A percentile compares a stretch with the other conserved stretches of the same genome.
phyloP scores from a whole-genome alignment of 1,140 invertebrate species.

The Sycophaga agraensis region DNA sequence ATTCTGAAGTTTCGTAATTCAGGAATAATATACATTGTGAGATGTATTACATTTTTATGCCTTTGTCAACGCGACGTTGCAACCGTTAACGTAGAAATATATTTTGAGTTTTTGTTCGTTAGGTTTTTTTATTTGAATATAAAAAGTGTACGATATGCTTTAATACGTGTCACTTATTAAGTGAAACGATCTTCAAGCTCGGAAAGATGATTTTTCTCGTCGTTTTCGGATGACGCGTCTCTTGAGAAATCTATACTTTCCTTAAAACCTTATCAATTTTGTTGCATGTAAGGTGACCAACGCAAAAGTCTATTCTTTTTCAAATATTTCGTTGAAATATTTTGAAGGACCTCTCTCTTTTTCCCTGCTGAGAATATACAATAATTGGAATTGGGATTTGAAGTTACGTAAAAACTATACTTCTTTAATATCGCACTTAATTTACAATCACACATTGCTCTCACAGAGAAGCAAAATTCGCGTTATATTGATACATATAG shows the following conservation, averaged over 20 bases:
- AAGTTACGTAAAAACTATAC: not conserved
- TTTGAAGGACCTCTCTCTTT: not conserved
- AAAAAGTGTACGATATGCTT: constrained; percentile 46
- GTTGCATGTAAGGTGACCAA: no score
- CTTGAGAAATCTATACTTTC: no score
- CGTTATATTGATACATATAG: not conserved
- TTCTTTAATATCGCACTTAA: not conserved
- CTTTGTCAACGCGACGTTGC: constrained; percentile 13
- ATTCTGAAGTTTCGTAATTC: not conserved
- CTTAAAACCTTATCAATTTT: no score
- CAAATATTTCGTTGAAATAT: no score
- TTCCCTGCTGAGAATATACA: not conserved
- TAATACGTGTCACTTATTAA: constrained; percentile 27
- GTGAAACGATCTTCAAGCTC: constrained; percentile 25
- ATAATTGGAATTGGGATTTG: not conserved
- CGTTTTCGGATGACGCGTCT: no score
- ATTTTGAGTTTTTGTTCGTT: constrained; percentile 34
- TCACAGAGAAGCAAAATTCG: not conserved
- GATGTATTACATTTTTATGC: constrained; percentile 15
- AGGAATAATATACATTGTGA: constrained; percentile 30
- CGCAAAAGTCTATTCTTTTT: no score
- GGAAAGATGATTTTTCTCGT: constrained; percentile 11
- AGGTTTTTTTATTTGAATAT: constrained; percentile 26
- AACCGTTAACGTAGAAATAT: constrained; percentile 43
- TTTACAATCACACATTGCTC: constrained; percentile 16